Evolutionary conservation across 1,140 invertebrate species (phyloP).

Genomic region (Parapsyche elsis): DNA sequence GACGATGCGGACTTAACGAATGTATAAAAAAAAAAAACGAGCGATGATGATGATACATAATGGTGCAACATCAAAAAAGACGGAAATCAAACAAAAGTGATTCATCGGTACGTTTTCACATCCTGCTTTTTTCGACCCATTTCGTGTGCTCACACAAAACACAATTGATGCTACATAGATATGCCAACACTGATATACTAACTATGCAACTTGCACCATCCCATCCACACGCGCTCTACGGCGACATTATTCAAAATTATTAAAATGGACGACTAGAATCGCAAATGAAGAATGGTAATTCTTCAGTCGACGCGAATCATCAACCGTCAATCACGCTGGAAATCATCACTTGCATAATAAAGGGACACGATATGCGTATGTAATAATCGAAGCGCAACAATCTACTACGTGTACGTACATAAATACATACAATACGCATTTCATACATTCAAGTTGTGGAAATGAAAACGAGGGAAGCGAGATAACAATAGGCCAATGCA

Average conservation of each 20-base stretch:
- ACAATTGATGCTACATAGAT: too few relatives aligned
- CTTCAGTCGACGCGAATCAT: background rate
- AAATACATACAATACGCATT: too few relatives aligned
- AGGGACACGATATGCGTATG: too few relatives aligned
- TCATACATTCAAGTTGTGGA: too few relatives aligned
- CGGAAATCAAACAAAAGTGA: slow-evolving; percentile 51
- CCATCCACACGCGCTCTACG: too few relatives aligned
- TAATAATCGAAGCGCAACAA: too few relatives aligned
- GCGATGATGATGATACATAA: background rate
- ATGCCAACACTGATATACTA: too few relatives aligned
- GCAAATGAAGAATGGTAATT: background rate
- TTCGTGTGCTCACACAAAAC: slow-evolving; percentile 2
- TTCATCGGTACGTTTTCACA: slow-evolving; percentile 47
- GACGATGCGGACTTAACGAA: background rate
- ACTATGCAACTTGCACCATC: too few relatives aligned
- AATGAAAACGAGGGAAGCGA: too few relatives aligned
- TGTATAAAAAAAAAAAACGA: background rate
- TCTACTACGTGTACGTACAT: background rate
- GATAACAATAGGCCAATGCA: slow-evolving; percentile 29
- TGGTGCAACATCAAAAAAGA: slow-evolving; percentile 30
- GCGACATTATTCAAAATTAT: too few relatives aligned
- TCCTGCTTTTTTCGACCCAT: slow-evolving; percentile 48
- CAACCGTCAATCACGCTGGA: slow-evolving; percentile 2
- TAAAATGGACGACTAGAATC: too few relatives aligned
- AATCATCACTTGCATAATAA: slow-evolving; percentile 2